Evolutionary conservation across 2,113 vertebrate species (phyloP).

Genomic region (Mobula birostris): DNA sequence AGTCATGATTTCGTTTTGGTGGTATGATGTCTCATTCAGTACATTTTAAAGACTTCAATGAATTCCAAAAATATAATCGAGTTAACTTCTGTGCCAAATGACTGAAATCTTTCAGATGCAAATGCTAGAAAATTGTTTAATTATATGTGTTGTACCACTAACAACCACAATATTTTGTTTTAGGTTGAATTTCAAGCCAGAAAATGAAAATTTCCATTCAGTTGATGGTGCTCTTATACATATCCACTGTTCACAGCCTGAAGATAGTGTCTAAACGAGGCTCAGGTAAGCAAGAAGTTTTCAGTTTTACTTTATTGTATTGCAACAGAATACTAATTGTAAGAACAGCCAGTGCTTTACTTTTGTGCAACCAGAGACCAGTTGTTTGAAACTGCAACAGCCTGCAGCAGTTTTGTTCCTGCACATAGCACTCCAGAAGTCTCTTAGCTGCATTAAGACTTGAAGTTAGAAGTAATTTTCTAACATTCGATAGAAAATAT

Average conservation of each 20-base stretch:
- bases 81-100: background rate
- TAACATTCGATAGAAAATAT: background rate
- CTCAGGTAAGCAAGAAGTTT: slow-evolving; percentile 73
- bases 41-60: background rate
- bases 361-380: background rate
- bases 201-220: slow-evolving; percentile 90
- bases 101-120: background rate
- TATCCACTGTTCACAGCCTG: slow-evolving; percentile 77
- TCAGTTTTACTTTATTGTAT: background rate
- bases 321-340: background rate
- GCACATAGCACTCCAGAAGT: background rate
- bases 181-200: slow-evolving; percentile 61
- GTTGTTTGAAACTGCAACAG: background rate
- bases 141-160: background rate
- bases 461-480: background rate
- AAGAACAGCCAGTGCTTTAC: background rate
- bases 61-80: background rate
- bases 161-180: slow-evolving; percentile 40
- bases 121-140: background rate
- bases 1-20: background rate
- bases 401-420: background rate
- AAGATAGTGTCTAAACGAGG: slow-evolving; percentile 96
- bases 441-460: background rate
- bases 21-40: background rate
- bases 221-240: slow-evolving; percentile 84